Percentiles rank a stretch among this genome's conserved stretches.
phyloP scores from a whole-genome alignment of 2,113 vertebrate species.

The Dipodomys merriami region DNA sequence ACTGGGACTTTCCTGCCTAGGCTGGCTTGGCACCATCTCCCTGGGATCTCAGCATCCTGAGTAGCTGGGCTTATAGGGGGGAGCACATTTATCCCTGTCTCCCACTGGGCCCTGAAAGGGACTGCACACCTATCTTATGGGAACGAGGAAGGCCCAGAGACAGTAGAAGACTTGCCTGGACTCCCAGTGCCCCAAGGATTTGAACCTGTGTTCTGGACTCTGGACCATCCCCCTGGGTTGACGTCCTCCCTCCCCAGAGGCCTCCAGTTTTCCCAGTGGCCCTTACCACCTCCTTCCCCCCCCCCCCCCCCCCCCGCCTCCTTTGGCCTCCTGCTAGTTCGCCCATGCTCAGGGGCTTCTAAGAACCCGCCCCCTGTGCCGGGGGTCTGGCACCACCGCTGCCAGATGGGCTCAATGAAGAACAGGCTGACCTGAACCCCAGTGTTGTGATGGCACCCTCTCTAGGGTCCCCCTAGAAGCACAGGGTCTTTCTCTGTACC shows the following conservation, averaged over 20 bases:
- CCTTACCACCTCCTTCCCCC: neutral
- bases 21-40: too few species aligned
- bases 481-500: too few species aligned
- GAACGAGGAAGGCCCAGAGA: neutral
- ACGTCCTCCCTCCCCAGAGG: neutral
- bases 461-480: too few species aligned
- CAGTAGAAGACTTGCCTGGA: neutral
- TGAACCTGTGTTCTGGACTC: neutral
- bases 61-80: too few species aligned
- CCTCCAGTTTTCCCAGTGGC: fast-evolving
- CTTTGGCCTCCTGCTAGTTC: neutral
- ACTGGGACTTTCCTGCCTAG: too few species aligned
- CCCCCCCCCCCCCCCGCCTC: neutral
- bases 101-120: neutral
- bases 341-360: neutral
- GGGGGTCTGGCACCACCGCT: fast-evolving
- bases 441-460: too few species aligned
- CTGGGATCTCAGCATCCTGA: too few species aligned
- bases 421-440: too few species aligned
- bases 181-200: neutral
- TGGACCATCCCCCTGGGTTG: fast-evolving
- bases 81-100: neutral
- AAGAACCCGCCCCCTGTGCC: too few species aligned
- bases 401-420: too few species aligned
- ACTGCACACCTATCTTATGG: neutral